A percentile compares a stretch with the other conserved stretches of the same genome.
Evolutionary conservation across 1,140 invertebrate genomes (phyloP).

Genomic region (Drosophila nannoptera): DNA sequence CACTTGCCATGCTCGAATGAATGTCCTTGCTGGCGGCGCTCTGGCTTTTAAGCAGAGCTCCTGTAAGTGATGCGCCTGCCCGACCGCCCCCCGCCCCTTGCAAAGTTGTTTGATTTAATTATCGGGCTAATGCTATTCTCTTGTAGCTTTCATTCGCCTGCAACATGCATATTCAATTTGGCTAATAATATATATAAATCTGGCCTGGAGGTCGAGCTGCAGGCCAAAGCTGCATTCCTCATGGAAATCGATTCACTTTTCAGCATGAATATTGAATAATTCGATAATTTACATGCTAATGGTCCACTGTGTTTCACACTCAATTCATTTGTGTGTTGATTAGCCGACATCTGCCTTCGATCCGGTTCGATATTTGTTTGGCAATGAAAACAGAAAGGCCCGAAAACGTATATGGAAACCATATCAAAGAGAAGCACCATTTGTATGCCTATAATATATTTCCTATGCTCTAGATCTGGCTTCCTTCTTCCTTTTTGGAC

Average conservation of each 20-base stretch:
- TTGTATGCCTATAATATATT: too few species aligned
- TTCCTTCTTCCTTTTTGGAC: too few species aligned
- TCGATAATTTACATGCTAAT: constrained; percentile 30
- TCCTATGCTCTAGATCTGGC: too few species aligned
- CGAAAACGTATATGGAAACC: too few species aligned
- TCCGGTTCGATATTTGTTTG: too few species aligned
- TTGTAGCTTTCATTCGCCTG: constrained; percentile 7
- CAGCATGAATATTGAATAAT: constrained; percentile 9
- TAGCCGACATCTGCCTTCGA: constrained; percentile 8
- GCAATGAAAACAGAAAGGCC: constrained; percentile 5
- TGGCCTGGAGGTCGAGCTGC: too few species aligned
- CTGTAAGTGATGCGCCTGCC: constrained; percentile 20
- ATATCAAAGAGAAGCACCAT: too few species aligned
- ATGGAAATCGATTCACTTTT: neutral
- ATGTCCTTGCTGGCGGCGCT: neutral
- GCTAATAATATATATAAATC: neutral
- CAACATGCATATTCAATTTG: constrained; percentile 44
- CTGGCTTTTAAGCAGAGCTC: constrained; percentile 5
- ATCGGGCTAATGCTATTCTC: constrained; percentile 25
- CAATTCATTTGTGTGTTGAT: constrained; percentile 41
- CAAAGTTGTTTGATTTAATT: neutral
- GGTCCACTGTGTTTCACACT: constrained; percentile 29
- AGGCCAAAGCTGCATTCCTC: neutral
- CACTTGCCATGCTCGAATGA: constrained; percentile 13
- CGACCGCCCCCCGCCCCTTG: neutral